Percentiles rank a stretch among this genome's conserved stretches.
Evolutionary conservation across 1,140 invertebrate species (phyloP).

Genomic region (Aricia agestis): DNA sequence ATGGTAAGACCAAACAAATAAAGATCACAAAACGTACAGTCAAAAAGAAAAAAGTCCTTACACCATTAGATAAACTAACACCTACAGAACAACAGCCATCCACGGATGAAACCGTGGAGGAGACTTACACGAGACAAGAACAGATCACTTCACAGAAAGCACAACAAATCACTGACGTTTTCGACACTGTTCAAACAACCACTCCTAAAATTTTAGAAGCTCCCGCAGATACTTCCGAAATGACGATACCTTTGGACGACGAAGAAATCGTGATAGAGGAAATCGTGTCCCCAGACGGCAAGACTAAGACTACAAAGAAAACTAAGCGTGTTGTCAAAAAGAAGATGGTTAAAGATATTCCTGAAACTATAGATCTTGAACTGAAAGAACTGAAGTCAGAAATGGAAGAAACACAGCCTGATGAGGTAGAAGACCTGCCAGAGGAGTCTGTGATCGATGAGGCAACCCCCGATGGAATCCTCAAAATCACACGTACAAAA

Average conservation of each 20-base stretch:
- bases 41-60: constrained; percentile 39
- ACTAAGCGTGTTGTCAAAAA: constrained; percentile 61
- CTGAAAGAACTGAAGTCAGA: not conserved
- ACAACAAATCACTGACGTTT: too few species aligned
- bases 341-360: constrained; percentile 55
- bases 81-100: not conserved
- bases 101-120: not conserved
- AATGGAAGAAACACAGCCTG: not conserved
- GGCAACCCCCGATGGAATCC: constrained; percentile 35
- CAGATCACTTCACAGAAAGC: not conserved
- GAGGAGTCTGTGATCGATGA: constrained; percentile 1
- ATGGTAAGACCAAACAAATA: not conserved
- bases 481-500: constrained; percentile 41
- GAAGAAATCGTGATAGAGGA: too few species aligned
- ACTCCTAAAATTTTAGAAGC: not conserved
- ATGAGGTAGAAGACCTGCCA: not conserved
- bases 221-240: not conserved
- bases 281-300: constrained; percentile 29
- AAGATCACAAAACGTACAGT: constrained; percentile 30
- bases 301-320: constrained; percentile 50
- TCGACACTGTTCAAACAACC: too few species aligned
- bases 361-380: constrained; percentile 28
- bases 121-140: constrained; percentile 2
- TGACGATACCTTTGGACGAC: too few species aligned
- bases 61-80: not conserved